These are phyloP conservation scores for Drosophila greeni DNA, from an alignment of 2,888 invertebrate genomes.

Conservation along the genomic window DNA sequence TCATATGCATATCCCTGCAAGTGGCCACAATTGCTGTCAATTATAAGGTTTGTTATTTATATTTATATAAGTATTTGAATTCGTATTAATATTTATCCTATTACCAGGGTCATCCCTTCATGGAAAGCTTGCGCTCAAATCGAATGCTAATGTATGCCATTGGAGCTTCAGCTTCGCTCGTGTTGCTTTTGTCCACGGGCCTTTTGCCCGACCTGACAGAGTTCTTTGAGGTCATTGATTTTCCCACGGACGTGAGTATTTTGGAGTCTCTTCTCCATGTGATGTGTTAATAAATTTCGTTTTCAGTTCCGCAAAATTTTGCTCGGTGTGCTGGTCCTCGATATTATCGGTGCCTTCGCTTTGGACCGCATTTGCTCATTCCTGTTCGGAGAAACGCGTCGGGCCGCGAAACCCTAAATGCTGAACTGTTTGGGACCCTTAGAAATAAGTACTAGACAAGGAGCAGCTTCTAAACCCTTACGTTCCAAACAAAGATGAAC, in stretches of 20 bases:
- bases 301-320: conserved; percentile 93
- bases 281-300: background rate
- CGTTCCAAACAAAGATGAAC: conserved; percentile 32
- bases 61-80: background rate
- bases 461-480: conserved; percentile 15
- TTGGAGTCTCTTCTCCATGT: background rate
- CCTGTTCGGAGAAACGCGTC: conserved; percentile 90
- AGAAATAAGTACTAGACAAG: conserved; percentile 24
- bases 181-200: conserved; percentile 91
- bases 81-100: background rate
- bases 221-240: conserved; percentile 96
- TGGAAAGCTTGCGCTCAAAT: conserved; percentile 97
- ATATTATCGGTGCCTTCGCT: conserved; percentile 90
- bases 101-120: conserved; percentile 93
- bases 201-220: conserved; percentile 89
- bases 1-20: conserved; percentile 98
- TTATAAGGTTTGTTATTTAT: conserved; percentile 86
- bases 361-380: conserved; percentile 92
- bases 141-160: conserved; percentile 95
- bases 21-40: conserved; percentile 99
- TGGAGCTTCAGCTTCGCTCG: conserved; percentile 87
- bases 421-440: conserved; percentile 55
- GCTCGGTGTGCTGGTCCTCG: conserved; percentile 89
- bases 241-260: conserved; percentile 90
- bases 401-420: conserved; percentile 70